Evolutionary conservation across 2,797 vertebrate species (phyloP).

Genomic region (Mus minutoides): DNA sequence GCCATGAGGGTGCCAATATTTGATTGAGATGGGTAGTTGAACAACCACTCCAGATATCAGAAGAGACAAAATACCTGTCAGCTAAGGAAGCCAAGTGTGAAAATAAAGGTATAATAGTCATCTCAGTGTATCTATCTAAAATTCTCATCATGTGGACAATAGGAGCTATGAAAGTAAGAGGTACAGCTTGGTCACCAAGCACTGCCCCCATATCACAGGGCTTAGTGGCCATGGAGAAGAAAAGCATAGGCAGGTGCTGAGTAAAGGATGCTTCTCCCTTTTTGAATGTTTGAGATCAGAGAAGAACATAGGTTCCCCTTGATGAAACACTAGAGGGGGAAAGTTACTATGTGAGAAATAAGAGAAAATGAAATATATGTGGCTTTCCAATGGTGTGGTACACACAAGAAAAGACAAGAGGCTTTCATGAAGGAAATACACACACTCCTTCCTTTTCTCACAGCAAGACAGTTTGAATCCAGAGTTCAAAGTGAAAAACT

Average conservation of each 20-base stretch:
- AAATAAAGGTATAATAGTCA: neutral
- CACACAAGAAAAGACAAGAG: neutral
- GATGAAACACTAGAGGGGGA: neutral
- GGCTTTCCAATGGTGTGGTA: neutral
- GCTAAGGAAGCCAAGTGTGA: neutral
- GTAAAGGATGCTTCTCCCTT: neutral
- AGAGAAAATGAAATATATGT: neutral
- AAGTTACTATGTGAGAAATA: neutral
- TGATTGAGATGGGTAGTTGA: neutral
- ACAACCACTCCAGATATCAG: neutral
- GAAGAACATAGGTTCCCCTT: too few relatives aligned
- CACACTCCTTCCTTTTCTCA: neutral
- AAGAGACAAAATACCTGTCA: neutral
- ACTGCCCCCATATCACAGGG: neutral
- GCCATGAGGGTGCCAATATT: too few relatives aligned
- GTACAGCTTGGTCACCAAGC: neutral
- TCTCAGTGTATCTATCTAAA: neutral
- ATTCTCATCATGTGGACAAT: neutral
- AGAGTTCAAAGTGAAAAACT: neutral
- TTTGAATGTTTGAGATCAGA: neutral
- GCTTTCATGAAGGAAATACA: neutral
- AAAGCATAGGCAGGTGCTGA: accelerated
- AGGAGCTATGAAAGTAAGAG: neutral
- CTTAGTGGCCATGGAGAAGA: accelerated
- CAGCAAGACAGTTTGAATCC: neutral